Percentiles rank a stretch among this genome's conserved stretches.
Conservation (phyloP, 2,888 invertebrate species). For the Hipparchia sbordonii region DNA sequence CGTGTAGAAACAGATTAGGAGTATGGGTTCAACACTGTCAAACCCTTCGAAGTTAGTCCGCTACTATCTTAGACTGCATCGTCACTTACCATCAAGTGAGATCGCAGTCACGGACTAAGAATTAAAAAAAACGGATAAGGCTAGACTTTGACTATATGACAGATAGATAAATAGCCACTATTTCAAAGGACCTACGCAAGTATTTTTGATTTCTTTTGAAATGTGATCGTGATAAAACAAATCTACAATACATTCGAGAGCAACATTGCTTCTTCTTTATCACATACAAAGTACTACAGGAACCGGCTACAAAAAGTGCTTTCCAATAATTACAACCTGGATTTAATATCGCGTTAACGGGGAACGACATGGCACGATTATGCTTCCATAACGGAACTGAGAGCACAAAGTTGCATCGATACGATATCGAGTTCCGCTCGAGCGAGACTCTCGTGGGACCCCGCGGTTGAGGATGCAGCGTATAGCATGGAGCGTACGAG, state of each 20-base stretch:
- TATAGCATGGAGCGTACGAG: constrained; percentile 49
- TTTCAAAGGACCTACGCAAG: neutral
- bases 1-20: too few relatives aligned
- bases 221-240: neutral
- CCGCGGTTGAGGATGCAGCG: constrained; percentile 60
- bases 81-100: too few relatives aligned
- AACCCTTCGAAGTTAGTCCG: too few relatives aligned
- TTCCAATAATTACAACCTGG: constrained; percentile 12
- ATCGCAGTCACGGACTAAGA: too few relatives aligned
- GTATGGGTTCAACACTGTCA: too few relatives aligned
- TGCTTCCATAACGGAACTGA: constrained; percentile 33
- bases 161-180: neutral
- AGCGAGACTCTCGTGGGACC: constrained; percentile 49
- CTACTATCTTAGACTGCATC: too few relatives aligned
- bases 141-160: neutral
- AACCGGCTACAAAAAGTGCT: neutral
- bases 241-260: neutral
- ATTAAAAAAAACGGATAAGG: too few relatives aligned
- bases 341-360: constrained; percentile 24
- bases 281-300: neutral
- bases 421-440: constrained; percentile 50
- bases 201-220: neutral
- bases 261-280: neutral
- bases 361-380: constrained; percentile 38
- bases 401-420: constrained; percentile 42